A percentile compares a stretch with the other conserved stretches of the same genome.
These are phyloP conservation scores for Mixornis gularis DNA, from an alignment of 2,113 vertebrate species.

Conservation along the genomic window DNA sequence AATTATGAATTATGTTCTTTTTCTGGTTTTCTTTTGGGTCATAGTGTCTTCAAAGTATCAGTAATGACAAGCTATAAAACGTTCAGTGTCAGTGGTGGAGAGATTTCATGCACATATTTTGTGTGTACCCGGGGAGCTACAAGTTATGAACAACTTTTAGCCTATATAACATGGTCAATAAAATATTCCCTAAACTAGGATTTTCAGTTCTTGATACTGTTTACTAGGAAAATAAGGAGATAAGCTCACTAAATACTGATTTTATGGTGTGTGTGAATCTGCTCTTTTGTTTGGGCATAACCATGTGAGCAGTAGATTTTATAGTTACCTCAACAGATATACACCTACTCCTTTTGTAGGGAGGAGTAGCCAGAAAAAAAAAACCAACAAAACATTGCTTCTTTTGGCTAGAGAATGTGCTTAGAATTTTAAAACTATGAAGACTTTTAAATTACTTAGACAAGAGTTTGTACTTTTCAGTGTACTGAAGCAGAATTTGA, in stretches of 20 bases:
- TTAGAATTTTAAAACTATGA: not conserved
- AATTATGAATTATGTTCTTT: not conserved
- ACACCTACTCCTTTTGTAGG: not conserved
- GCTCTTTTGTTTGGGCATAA: not conserved
- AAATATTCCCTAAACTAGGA: not conserved
- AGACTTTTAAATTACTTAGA: not conserved
- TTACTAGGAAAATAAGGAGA: not conserved
- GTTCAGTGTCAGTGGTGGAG: not conserved
- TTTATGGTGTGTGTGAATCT: not conserved
- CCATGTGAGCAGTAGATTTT: not conserved
- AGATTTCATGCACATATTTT: not conserved
- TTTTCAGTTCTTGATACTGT: not conserved
- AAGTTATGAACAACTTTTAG: not conserved
- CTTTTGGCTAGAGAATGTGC: not conserved
- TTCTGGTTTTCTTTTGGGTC: not conserved
- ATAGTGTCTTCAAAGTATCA: not conserved
- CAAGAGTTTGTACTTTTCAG: not conserved
- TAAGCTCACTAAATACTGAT: not conserved
- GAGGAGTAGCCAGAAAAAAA: not conserved
- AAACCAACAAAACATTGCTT: not conserved
- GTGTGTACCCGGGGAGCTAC: not conserved
- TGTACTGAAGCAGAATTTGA: not conserved
- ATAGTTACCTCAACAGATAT: not conserved
- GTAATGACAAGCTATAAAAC: not conserved
- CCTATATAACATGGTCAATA: not conserved